Conservation (phyloP, 2,113 vertebrate species). For the Coregonus clupeaformis region DNA sequence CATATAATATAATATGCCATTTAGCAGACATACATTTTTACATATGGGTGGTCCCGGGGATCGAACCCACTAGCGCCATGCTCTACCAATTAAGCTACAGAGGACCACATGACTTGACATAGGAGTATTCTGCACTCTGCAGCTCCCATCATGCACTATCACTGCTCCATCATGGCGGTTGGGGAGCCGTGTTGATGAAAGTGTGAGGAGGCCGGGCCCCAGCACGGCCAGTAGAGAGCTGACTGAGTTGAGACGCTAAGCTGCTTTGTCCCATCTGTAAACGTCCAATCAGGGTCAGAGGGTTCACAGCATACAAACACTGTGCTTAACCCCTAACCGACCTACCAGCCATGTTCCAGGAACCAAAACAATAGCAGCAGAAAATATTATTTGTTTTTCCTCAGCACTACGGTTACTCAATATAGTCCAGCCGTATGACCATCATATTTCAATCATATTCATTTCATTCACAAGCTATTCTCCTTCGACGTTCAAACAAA, state of each 20-base stretch:
- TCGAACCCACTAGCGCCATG: too few species aligned
- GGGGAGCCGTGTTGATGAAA: neutral
- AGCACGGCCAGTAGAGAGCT: neutral
- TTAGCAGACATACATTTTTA: too few species aligned
- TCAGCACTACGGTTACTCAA: neutral
- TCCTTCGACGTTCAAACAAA: neutral
- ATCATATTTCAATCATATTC: neutral
- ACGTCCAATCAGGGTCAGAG: constrained; percentile 33
- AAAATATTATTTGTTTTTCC: neutral
- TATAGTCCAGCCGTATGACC: neutral
- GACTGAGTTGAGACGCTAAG: constrained; percentile 33
- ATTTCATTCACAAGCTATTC: constrained; percentile 3
- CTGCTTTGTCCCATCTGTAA: constrained; percentile 20
- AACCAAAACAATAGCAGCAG: neutral
- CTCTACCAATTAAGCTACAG: too few species aligned
- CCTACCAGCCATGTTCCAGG: constrained; percentile 1
- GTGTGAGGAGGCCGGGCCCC: neutral
- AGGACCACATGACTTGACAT: too few species aligned
- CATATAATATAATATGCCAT: too few species aligned
- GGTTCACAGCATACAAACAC: constrained; percentile 12
- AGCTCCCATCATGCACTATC: neutral
- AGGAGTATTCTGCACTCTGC: neutral
- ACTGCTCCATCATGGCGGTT: neutral
- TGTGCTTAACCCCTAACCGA: neutral
- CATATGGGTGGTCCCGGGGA: too few species aligned